Percentiles rank a stretch among this genome's conserved stretches.
Evolutionary conservation across 1,140 invertebrate species (phyloP).

Genomic region (Drosophila tristis): DNA sequence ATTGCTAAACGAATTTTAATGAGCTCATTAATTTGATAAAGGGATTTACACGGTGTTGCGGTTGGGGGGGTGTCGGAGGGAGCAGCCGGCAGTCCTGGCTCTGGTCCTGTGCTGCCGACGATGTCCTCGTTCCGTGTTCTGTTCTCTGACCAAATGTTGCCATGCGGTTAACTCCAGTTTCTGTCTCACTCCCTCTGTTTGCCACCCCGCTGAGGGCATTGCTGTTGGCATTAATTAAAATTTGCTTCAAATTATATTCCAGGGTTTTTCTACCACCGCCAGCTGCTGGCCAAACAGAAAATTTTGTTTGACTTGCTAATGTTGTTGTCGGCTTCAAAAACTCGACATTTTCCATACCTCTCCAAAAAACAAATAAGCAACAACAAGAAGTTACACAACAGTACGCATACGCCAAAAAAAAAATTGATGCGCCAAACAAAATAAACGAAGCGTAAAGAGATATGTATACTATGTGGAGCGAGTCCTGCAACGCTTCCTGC

Average conservation of each 20-base stretch:
- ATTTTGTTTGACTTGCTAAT: conserved; percentile 60
- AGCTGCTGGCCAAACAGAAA: conserved; percentile 65
- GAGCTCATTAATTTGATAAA: conserved; percentile 84
- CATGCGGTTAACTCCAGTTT: conserved; percentile 39
- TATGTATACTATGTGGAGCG: conserved; percentile 22
- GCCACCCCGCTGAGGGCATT: conserved; percentile 1
- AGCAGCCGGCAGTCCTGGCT: too few relatives aligned
- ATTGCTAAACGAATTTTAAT: conserved; percentile 84
- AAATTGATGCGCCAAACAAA: conserved; percentile 64
- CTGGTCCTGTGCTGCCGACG: conserved; percentile 27
- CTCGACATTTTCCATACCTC: background rate
- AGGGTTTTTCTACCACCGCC: conserved; percentile 23
- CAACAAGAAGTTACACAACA: conserved; percentile 31
- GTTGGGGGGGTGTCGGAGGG: conserved; percentile 29
- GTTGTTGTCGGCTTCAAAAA: conserved; percentile 31
- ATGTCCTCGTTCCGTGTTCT: conserved; percentile 39
- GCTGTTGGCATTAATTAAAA: conserved; percentile 73
- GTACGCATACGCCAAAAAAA: conserved; percentile 29
- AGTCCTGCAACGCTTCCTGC: too few relatives aligned
- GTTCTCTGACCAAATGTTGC: conserved; percentile 57
- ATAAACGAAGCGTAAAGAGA: conserved; percentile 79
- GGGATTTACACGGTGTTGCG: conserved; percentile 82
- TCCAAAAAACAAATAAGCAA: conserved; percentile 9
- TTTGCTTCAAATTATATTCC: conserved; percentile 72
- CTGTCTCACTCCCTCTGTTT: conserved; percentile 27